Conservation (phyloP, 1,140 invertebrate species). For the Neelides sp. region DNA sequence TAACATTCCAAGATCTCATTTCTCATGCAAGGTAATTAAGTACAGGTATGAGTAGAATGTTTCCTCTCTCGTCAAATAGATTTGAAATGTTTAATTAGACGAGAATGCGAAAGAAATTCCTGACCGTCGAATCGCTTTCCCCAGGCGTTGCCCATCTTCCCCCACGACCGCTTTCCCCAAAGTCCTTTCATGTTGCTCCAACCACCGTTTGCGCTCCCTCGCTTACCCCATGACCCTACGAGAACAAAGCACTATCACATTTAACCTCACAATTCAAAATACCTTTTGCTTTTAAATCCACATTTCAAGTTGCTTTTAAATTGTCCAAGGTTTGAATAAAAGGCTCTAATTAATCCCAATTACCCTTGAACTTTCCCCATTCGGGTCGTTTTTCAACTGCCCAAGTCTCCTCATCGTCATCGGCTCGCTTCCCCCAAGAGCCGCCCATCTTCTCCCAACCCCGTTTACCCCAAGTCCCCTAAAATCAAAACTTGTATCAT, state of each 20-base stretch:
- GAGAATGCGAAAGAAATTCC: not conserved
- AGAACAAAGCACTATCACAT: not conserved
- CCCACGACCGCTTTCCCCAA: slow-evolving; percentile 31
- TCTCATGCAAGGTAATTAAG: no score
- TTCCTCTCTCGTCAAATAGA: no score
- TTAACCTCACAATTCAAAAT: not conserved
- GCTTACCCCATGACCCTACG: slow-evolving; percentile 29
- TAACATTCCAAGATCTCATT: no score
- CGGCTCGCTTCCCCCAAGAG: slow-evolving; percentile 26
- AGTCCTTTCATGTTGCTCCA: slow-evolving; percentile 28
- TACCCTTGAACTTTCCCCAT: slow-evolving; percentile 27
- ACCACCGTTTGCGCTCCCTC: slow-evolving; percentile 14
- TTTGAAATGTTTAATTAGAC: no score
- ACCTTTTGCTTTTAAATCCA: not conserved
- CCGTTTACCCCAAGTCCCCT: slow-evolving; percentile 28
- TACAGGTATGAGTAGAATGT: no score
- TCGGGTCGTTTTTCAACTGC: slow-evolving; percentile 20
- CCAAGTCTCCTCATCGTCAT: slow-evolving; percentile 3
- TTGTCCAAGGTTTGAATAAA: not conserved
- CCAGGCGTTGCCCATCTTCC: slow-evolving; percentile 14
- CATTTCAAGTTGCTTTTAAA: not conserved
- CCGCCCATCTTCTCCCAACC: slow-evolving; percentile 25
- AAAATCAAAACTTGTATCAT: not conserved
- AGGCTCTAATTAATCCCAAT: not conserved
- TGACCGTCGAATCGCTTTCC: slow-evolving; percentile 19